Conservation (phyloP, 2,113 vertebrate genomes). For the Zootoca vivipara region DNA sequence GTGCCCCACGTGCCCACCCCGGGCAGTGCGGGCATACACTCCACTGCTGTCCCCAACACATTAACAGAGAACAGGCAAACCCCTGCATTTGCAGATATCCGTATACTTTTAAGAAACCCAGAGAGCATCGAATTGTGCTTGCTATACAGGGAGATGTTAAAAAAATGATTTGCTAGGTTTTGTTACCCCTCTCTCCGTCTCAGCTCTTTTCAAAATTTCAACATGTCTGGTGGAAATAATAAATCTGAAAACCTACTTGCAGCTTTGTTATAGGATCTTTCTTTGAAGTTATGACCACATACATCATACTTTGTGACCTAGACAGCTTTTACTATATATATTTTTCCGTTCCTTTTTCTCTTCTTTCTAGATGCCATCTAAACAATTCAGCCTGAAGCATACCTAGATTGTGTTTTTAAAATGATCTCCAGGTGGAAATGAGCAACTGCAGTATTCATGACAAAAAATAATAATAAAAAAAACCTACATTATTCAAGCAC, state of each 20-base stretch:
- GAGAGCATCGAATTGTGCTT: not conserved
- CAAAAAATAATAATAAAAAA: not conserved
- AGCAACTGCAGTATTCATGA: slow-evolving; percentile 35
- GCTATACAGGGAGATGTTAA: not conserved
- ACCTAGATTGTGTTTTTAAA: not conserved
- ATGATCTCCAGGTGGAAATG: slow-evolving; percentile 26
- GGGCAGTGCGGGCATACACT: too few species aligned
- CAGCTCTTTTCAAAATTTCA: not conserved
- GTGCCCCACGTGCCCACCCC: too few species aligned
- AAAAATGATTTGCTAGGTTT: not conserved
- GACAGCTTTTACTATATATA: not conserved
- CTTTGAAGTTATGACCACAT: not conserved
- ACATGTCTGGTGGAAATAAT: not conserved
- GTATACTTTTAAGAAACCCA: too few species aligned
- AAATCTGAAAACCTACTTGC: rapidly evolving
- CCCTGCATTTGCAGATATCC: not conserved
- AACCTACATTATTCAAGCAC: slow-evolving; percentile 50
- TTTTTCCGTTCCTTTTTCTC: not conserved
- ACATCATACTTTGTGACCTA: not conserved
- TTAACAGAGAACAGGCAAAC: not conserved
- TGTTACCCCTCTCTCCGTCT: not conserved
- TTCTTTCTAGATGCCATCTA: not conserved
- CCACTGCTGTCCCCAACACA: too few species aligned
- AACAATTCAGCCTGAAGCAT: slow-evolving; percentile 28
- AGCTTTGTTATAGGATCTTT: not conserved